Base-by-base conservation (phyloP, 2,113 vertebrate genomes). In the Natator depressus region DNA sequence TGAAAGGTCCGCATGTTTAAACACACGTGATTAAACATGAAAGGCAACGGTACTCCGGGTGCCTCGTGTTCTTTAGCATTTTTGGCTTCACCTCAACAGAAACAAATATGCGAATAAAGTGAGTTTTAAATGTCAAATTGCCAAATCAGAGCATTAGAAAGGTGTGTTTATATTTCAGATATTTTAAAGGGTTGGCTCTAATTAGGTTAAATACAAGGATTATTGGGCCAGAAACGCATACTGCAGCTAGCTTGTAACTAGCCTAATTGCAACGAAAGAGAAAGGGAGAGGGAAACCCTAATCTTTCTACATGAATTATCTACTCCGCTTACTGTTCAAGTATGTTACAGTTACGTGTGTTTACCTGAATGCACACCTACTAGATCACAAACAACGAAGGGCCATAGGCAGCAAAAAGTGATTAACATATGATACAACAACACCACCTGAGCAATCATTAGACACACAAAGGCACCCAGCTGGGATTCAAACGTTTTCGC, bases 181-280 rank as follows among this genome's bases (percentile, higher is more conserved):
- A 78, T 96, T 93, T 93, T 84, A 25, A 96, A 96, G 96, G 92
- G 89, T 94, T 89, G 91, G 38, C 47, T 96, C 94, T 97, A 95
- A 97, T 94, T 95, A 95, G 97, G 96, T 96, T 96, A 96, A 95
- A 92, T 93, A 91, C 91, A 90, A 96, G 80, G 82, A 89, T 93
- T 96, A 78, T 87, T 93, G 96, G 89, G 93, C 96, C 94, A 97
- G 95, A 96, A 97, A 96, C 88, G 80, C 84, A 50, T 38, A 83
- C 35, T n/a, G 92, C 95, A 85, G 82, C n/a, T 72, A 93, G 86
- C 76, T 94, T 54, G 89, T 96, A 95, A 96, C 69, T 83, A 91
- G 76, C 89, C 78, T 96, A 96, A 97, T 93, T 94, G 90, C 83
- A 86, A 94, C 22, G 27, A 0, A 12, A 7, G 47, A 46, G 79